These are phyloP conservation scores for Ostrea edulis DNA, from an alignment of 1,140 invertebrate genomes.

Conservation along the genomic window DNA sequence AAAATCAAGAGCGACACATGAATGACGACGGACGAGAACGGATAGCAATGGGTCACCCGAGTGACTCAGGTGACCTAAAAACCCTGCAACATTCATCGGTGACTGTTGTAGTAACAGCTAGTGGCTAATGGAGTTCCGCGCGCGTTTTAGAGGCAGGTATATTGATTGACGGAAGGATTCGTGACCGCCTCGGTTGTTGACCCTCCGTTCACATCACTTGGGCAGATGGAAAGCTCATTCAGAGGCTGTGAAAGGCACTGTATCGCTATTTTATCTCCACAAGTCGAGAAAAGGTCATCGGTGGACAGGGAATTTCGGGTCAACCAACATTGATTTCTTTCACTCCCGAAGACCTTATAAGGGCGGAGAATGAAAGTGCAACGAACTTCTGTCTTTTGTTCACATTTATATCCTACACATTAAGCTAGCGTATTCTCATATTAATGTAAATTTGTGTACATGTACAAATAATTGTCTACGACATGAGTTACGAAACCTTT, in stretches of 20 bases:
- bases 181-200: not conserved
- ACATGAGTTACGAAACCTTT: not conserved
- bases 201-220: conserved; percentile 9
- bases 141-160: not conserved
- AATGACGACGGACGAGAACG: too few species aligned
- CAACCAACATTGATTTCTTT: conserved; percentile 15
- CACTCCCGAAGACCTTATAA: not conserved
- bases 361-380: conserved; percentile 10
- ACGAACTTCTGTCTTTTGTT: not conserved
- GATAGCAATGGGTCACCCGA: too few species aligned
- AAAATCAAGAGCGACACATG: too few species aligned
- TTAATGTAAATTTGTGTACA: too few species aligned
- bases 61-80: too few species aligned
- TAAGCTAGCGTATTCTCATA: not conserved
- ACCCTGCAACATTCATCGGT: too few species aligned
- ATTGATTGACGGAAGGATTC: conserved; percentile 18
- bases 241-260: conserved; percentile 26
- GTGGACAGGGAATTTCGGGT: conserved; percentile 30
- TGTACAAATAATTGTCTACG: not conserved
- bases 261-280: conserved; percentile 25
- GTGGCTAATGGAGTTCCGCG: too few species aligned
- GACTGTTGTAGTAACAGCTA: too few species aligned
- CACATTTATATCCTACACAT: not conserved
- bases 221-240: conserved; percentile 36
- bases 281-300: conserved; percentile 20